Evolutionary conservation across 2,113 vertebrate genomes (phyloP), one percentile per base, ranked within the genome.

Genomic region (Aegotheles bennettii): DNA sequence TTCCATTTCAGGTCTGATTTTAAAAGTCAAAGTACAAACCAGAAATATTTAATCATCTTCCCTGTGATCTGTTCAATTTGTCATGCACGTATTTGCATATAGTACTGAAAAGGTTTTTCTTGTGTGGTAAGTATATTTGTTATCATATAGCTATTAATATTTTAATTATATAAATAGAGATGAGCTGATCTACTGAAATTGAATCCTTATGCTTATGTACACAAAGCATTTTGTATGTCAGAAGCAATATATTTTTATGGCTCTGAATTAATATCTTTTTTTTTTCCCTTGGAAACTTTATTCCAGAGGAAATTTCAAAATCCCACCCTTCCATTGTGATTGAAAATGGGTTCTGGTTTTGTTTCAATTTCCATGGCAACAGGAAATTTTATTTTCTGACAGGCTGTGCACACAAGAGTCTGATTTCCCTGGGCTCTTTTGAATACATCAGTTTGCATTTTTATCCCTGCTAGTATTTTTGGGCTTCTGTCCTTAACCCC

Each of bases 301-400:
- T 94, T 90, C 50, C 45, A 70, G 38, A 84, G 19, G 54, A 94
- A 86, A 80, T 90, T 89, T 96, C 75, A 86, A 95, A 97, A 94
- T 96, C 26, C 17, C 31, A 71, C 45, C 45, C 75, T 92, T 86
- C 68, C 50, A 86, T 81, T 94, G 83, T 94, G 63, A 77, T 38
- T 93, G 54, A 50, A 31, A 96, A 42, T 42, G 33, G 64, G 8
- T 26, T 90, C 94, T 93, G 83, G 42, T 65, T 86, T 94, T 80
- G 20, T 93, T 93, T 96, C 67, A 77, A 59, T 80, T 95, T 84
- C 80, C 33, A 63, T 84, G 50, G 51, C 40, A 90, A 90, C 59
- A 70, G 68, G 42, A 92, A 90, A 74, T 69, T 29, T 80, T 80
- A 10, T 64, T 91, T 91, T 88, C 48, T 91, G 19, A 53, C 18